Conservation (phyloP, 2,113 vertebrate genomes). For the Nycticorax nycticorax region DNA sequence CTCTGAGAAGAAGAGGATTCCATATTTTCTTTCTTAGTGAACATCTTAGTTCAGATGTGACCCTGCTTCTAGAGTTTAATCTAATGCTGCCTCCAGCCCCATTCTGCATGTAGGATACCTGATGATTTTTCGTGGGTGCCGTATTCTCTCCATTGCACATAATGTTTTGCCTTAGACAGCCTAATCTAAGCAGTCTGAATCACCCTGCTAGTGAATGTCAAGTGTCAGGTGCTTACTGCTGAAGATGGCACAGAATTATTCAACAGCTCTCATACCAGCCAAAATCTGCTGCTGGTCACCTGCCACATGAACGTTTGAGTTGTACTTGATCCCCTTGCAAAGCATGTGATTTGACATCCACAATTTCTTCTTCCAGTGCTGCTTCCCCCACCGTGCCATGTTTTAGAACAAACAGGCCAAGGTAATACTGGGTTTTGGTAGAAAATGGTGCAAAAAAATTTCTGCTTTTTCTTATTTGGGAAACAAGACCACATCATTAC, state of each 20-base stretch:
- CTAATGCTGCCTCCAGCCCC: background rate
- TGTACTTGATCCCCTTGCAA: background rate
- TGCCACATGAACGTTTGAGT: background rate
- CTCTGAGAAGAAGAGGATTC: background rate
- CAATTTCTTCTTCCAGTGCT: background rate
- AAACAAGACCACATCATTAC: background rate
- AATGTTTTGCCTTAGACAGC: background rate
- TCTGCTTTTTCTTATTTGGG: background rate
- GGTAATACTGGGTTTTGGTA: accelerated
- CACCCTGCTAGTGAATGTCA: accelerated
- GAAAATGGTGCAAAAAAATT: background rate
- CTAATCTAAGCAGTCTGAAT: background rate
- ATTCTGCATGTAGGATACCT: background rate
- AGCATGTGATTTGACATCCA: background rate
- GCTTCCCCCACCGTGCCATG: accelerated
- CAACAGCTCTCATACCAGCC: background rate
- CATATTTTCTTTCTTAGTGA: background rate
- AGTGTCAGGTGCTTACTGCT: background rate
- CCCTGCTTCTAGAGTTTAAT: background rate
- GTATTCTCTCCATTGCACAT: background rate
- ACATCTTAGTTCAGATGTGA: background rate
- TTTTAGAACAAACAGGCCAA: background rate
- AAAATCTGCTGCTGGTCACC: background rate
- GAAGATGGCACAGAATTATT: background rate
- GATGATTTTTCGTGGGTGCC: background rate